phyloP scores from a whole-genome alignment of 2,797 vertebrate species.

The Knipowitschia caucasica region DNA sequence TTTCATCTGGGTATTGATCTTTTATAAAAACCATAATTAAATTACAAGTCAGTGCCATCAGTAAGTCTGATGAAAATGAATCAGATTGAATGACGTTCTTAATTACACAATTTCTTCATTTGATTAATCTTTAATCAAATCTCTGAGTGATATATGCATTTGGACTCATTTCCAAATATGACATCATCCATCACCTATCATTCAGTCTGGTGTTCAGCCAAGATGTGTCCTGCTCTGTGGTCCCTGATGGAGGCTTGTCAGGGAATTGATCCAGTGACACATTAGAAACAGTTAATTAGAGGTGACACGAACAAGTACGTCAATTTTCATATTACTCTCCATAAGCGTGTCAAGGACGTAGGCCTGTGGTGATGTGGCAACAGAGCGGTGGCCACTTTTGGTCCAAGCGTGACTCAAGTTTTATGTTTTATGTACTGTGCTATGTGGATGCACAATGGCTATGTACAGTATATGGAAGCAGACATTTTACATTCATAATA shows the following conservation, averaged over 20 bases:
- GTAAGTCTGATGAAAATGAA: constrained; percentile 50
- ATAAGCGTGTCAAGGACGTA: constrained; percentile 71
- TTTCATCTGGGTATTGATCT: neutral
- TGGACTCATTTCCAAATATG: constrained; percentile 62
- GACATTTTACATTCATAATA: neutral
- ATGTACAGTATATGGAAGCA: no score
- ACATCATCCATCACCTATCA: constrained; percentile 60
- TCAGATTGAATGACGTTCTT: constrained; percentile 56
- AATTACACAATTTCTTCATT: constrained; percentile 67
- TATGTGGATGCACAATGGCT: neutral
- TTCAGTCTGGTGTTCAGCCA: constrained; percentile 30
- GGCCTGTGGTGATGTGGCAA: constrained; percentile 41
- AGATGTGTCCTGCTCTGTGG: constrained; percentile 36
- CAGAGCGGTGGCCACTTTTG: constrained; percentile 12
- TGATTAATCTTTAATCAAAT: constrained; percentile 73
- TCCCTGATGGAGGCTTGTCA: constrained; percentile 63
- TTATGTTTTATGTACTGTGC: neutral
- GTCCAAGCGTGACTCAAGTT: constrained; percentile 33
- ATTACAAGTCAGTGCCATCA: constrained; percentile 12
- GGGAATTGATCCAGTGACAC: constrained; percentile 65
- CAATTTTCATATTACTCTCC: constrained; percentile 55
- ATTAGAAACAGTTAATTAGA: constrained; percentile 63
- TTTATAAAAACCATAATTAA: neutral
- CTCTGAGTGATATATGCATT: constrained; percentile 54
- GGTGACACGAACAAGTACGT: constrained; percentile 55